Base-by-base conservation (phyloP, 2,888 invertebrate species). In the Agrochola lota region DNA sequence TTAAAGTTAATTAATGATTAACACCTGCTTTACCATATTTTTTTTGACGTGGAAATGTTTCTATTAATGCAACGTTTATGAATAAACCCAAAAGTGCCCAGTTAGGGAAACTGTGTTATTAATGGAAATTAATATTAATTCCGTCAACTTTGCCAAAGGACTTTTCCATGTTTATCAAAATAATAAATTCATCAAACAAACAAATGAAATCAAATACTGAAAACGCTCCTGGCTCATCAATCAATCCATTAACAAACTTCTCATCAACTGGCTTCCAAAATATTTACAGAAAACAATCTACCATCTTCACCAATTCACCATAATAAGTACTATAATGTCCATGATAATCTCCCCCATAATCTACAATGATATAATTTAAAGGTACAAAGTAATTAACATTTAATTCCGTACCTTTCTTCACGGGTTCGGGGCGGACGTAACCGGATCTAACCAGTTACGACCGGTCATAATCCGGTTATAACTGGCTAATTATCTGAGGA, bases 401-500 rank as follows among this genome's bases (percentile, higher is more conserved):
- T 83, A 86, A 87, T 84, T 84, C 78, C 80, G 74, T 52, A 70
- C 84, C 86, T 77, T 77, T 80, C 77, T 78, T 81, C 64, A 71
- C 79, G 84, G 82, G 85, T 80, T 74, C 46, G 69, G 52, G 30
- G 59, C 74, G 81, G 84, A 72, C 72, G 83, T 80, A 83, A 81
- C 85, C 76, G 80, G 80, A 85, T 86, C 83, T 68, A 85, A 82
- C 83, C 82, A 77, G 85, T 81, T 86, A 86, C 77, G 81, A 77
- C 85, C 74, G 83, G 82, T 74, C 74, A 79, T 88, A 86, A 87
- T 84, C 87, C 79, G 73, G 78, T 67, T 67, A 75, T 85, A 75
- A 85, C 78, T 71, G 75, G 57, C 67, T 84, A 81, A 85, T 84
- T 85, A 85, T 85, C 55, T 52, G 46, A 17, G 57, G 71, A 81